Base-by-base conservation (phyloP, 2,113 vertebrate genomes). In the Bagarius yarrelli region DNA sequence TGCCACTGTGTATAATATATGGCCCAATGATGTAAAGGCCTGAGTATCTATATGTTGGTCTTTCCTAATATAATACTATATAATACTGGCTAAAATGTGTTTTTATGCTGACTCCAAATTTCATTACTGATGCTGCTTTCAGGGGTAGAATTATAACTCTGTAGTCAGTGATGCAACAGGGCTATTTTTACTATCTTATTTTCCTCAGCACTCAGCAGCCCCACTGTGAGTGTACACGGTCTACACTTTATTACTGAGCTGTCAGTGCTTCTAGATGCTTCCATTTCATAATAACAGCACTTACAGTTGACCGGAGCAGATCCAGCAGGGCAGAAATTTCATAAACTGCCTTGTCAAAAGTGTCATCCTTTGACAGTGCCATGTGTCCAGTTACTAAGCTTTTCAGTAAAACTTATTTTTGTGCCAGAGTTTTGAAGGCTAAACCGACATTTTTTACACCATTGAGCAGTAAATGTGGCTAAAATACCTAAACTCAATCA, bases 151-250 rank as follows among this genome's bases (percentile, higher is more conserved):
- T 47, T 47, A 14, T 70, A 70, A 25, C n/a, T 27, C 14, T 47
- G 40, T 27, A 27, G 23, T 70, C 67, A 70, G 14, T 70, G 40
- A 70, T 70, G 40, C 67, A 70, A 70, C 40, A 50, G n/a, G 25
- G 5, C 21, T 1, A 50, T 18, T 50, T 69, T 69, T n/a, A 67
- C 12, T n/a, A 44, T 15, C 4, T 40, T n/a, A 14, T 18, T 1
- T 13, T 2, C 23, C 36, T 66, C 36, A 69, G 36, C 36, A 69
- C 23, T 44, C 30, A 4, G 19, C 9, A 12, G 18, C 19, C 8
- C 18, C 9, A 1, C 21, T 44, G 36, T 47, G 23, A 47, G 5
- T 47, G 44, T 69, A n/a, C 66, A 47, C 18, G 16, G 2, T 47
- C 23, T 16, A n/a, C 66, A 70, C 21, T 67, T 67, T 67, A 11